Base-by-base conservation (phyloP, 2,888 invertebrate genomes). In the Micoletzkya japonica region DNA sequence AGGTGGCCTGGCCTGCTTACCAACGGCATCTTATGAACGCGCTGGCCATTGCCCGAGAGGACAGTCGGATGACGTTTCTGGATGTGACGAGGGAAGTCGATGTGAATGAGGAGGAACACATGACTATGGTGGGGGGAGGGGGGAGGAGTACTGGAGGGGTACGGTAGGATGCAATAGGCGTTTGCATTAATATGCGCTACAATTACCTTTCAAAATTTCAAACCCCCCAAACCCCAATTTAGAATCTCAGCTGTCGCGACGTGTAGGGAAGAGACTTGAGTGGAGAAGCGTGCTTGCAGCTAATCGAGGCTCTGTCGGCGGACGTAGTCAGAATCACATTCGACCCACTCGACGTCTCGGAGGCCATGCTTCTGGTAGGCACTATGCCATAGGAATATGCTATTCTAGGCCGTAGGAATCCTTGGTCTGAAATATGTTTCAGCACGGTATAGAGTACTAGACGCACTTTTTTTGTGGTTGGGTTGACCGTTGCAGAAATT, bases 1-100 rank as follows among this genome's bases (percentile, higher is more conserved):
- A 87, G 76, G 90, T 91, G 84, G 93, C 92, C n/a, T 95, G 95
- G 94, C 94, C 94, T n/a, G 90, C 91, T 83, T 92, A 94, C 77
- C 73, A 86, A 39, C 76, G 81, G 49, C 85, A 87, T 76, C 76
- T 84, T 50, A 74, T 84, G 70, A 79, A 82, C 34, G 76, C 85
- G 2, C 64, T 77, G 28, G 72, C 70, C 14, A 28, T 60, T 32
- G 79, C 70, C 3, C 30, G 50, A 63, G 75, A 72, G 52, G 77
- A 77, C 63, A 52, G 44, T 0, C 66, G 74, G 7, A 64, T 76
- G 61, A 63, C 74, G 4, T 80, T 79, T 57, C 70, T 80, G 10
- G 79, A 80, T 57, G 77, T 76, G 10, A 74, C 74, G n/a, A 64
- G 60, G 28, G 66, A 74, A 30, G n/a, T 56, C 37, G 70, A 74